Conservation (phyloP, 64 coral and sea anemone genomes). For the Stichodactyla mertensii region DNA sequence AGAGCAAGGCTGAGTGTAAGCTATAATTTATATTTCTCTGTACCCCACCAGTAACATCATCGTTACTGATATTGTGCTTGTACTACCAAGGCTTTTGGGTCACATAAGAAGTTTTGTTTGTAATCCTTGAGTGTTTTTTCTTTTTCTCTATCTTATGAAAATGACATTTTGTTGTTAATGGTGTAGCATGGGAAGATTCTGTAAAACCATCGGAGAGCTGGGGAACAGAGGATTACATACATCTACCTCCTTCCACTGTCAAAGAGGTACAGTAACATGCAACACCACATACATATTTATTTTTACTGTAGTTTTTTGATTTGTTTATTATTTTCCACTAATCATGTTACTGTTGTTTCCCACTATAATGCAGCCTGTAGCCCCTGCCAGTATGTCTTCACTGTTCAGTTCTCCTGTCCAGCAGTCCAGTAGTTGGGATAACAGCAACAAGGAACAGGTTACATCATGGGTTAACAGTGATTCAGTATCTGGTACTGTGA, state of each 20-base stretch:
- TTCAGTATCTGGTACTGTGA: neutral
- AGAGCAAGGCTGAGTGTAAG: conserved; percentile 34
- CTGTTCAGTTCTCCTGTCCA: conserved; percentile 22
- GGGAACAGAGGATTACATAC: conserved; percentile 61
- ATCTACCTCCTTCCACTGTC: conserved; percentile 11
- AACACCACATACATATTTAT: too few relatives aligned
- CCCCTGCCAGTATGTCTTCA: conserved; percentile 28
- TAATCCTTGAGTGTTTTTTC: too few relatives aligned
- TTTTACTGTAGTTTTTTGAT: neutral
- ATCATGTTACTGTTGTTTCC: neutral
- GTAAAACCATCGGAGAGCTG: conserved; percentile 62
- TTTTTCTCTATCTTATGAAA: too few relatives aligned
- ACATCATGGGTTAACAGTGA: conserved; percentile 9
- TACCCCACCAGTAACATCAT: neutral
- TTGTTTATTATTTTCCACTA: neutral
- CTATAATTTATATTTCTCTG: neutral
- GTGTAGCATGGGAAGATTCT: conserved; percentile 20
- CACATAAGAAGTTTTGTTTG: too few relatives aligned
- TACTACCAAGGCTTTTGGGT: too few relatives aligned
- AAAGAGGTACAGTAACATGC: conserved; percentile 22
- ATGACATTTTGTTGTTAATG: neutral
- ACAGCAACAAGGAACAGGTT: neutral
- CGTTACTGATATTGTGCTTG: neutral
- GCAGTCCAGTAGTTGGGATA: neutral
- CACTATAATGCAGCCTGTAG: conserved; percentile 21